These are phyloP conservation scores for Melopsittacus undulatus DNA, from an alignment of 2,797 vertebrate genomes.

Conservation along the genomic window DNA sequence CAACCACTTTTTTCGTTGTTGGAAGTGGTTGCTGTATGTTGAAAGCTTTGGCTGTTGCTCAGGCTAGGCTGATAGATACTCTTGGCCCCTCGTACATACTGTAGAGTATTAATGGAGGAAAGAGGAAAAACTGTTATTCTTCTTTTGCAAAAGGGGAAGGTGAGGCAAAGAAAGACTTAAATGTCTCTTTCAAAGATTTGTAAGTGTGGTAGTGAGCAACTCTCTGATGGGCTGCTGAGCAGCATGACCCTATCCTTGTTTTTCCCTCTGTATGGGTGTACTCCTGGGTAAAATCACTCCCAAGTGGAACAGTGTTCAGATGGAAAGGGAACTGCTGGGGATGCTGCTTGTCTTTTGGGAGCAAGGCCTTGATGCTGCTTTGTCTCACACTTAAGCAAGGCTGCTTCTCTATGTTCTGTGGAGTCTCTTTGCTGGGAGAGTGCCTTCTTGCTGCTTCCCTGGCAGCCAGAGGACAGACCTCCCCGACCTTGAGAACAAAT, in stretches of 20 bases:
- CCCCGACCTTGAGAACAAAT: constrained; percentile 59
- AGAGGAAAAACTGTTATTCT: not conserved
- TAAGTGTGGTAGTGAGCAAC: not conserved
- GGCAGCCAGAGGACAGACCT: constrained; percentile 11
- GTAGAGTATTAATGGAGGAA: not conserved
- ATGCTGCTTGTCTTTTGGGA: not conserved
- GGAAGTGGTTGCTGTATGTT: not conserved
- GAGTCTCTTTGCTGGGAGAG: constrained; percentile 1
- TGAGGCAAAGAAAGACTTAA: not conserved
- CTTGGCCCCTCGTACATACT: not conserved
- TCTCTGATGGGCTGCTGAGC: not conserved
- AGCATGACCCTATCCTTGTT: not conserved
- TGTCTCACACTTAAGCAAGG: not conserved
- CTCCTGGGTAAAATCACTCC: not conserved
- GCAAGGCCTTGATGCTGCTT: not conserved
- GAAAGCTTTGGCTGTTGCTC: not conserved
- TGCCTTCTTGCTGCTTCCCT: not conserved
- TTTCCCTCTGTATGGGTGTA: not conserved
- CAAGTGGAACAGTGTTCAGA: not conserved
- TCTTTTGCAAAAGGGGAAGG: not conserved
- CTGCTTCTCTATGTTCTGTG: not conserved
- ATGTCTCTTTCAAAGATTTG: not conserved
- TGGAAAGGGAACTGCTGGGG: not conserved
- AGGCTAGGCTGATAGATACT: not conserved
- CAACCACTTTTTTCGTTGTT: not conserved